phyloP scores from a whole-genome alignment of 2,113 vertebrate species.

The Toxotes chatareus region DNA sequence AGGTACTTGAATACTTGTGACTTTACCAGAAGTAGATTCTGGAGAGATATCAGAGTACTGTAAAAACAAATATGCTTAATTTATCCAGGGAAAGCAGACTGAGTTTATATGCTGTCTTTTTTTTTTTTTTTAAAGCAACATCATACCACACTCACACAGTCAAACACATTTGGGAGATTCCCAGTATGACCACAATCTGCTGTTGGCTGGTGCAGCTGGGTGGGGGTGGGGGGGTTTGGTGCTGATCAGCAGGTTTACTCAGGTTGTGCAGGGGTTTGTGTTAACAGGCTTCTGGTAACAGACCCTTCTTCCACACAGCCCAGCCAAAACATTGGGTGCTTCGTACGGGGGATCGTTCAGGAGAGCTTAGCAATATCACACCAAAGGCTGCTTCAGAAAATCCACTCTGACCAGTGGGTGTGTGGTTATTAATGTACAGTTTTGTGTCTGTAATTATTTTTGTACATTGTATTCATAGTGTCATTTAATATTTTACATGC shows the following conservation, averaged over 20 bases:
- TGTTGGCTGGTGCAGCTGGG: not conserved
- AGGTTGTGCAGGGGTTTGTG: constrained; percentile 20
- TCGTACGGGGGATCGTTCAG: constrained; percentile 23
- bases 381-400: constrained; percentile 51
- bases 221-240: not conserved
- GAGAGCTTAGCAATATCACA: constrained; percentile 39
- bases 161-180: not conserved
- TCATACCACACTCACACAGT: not conserved
- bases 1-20: constrained; percentile 75
- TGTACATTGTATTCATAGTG: constrained; percentile 56
- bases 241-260: constrained; percentile 27
- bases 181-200: not conserved
- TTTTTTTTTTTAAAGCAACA: not conserved
- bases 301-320: not conserved
- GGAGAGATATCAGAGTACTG: constrained; percentile 77
- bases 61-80: constrained; percentile 50
- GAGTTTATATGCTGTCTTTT: constrained; percentile 3
- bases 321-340: constrained; percentile 22
- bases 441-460: constrained; percentile 76
- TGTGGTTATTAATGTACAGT: constrained; percentile 42
- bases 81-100: constrained; percentile 25
- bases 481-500: constrained; percentile 84
- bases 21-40: constrained; percentile 34
- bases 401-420: constrained; percentile 39
- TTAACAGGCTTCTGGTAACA: not conserved